phyloP scores from a whole-genome alignment of 2,888 invertebrate species.

The Chironomus riparius region DNA sequence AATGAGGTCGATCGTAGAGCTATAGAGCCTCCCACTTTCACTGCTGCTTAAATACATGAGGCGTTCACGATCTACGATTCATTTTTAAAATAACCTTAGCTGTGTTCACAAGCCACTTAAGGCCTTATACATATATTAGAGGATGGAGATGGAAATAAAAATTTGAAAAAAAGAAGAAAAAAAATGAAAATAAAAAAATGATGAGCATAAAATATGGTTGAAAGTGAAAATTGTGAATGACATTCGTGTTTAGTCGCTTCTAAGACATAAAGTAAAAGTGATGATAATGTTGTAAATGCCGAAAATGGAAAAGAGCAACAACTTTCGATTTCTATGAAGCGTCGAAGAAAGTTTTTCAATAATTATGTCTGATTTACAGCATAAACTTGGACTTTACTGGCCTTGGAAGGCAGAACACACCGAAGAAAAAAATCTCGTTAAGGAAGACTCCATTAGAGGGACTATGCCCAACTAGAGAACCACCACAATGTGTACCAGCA shows the following conservation, averaged over 20 bases:
- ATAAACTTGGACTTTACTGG: constrained; percentile 38
- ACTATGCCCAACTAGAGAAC: constrained; percentile 56
- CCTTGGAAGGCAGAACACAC: constrained; percentile 38
- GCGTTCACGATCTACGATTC: constrained; percentile 20
- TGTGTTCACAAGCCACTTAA: constrained; percentile 1
- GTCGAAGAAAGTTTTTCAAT: neutral
- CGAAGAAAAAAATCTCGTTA: constrained; percentile 37
- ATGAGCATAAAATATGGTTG: neutral
- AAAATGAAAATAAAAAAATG: neutral
- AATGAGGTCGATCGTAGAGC: constrained; percentile 18
- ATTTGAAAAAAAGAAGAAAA: neutral
- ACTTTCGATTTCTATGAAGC: constrained; percentile 15
- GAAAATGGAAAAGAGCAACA: neutral
- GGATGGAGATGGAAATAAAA: too few relatives aligned
- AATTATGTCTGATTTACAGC: constrained; percentile 31
- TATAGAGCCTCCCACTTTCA: constrained; percentile 23
- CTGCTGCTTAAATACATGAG: constrained; percentile 20
- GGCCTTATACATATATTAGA: neutral
- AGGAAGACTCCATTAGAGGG: constrained; percentile 40
- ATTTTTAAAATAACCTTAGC: constrained; percentile 19
- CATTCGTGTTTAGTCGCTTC: neutral
- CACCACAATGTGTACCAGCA: constrained; percentile 60
- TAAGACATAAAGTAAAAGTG: constrained; percentile 14
- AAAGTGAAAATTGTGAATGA: neutral
- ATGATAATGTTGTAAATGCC: neutral